These are phyloP conservation scores for Stichopus horrens DNA, from an alignment of 53 echinoderm and acorn worm species.

Conservation along the genomic window DNA sequence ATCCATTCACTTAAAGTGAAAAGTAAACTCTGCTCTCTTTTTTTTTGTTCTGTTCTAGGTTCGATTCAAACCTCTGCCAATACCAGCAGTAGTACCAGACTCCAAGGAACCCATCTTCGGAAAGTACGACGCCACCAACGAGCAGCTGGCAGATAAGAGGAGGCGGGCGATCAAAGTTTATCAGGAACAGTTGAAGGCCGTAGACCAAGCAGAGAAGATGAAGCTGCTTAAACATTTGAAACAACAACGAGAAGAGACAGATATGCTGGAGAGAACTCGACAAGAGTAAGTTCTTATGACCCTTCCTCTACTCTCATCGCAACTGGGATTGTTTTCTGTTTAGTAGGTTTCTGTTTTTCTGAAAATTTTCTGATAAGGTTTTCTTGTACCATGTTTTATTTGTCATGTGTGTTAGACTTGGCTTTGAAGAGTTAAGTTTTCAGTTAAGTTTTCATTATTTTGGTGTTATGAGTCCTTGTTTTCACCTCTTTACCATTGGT, in stretches of 20 bases:
- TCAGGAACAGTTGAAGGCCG: conserved; percentile 76
- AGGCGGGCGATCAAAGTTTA: conserved; percentile 86
- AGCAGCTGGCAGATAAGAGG: conserved; percentile 92
- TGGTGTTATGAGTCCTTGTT: no score
- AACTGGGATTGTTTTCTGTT: no score
- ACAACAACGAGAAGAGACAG: conserved; percentile 78
- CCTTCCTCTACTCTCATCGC: no score
- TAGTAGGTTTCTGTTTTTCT: no score
- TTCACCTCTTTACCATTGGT: no score
- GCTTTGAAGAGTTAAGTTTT: no score
- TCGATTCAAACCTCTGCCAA: conserved; percentile 95
- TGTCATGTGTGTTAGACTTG: no score
- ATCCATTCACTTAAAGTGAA: no score
- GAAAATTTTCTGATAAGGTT: no score
- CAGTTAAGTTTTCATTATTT: no score
- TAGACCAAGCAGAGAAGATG: conserved; percentile 66
- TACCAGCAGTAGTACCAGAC: conserved; percentile 88
- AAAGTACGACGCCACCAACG: conserved; percentile 93
- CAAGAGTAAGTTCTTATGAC: conserved; percentile 70
- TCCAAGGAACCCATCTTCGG: conserved; percentile 96
- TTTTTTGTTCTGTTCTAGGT: conserved; percentile 57
- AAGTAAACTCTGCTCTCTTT: background rate
- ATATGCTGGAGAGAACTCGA: conserved; percentile 80
- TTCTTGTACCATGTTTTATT: no score
- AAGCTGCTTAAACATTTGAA: conserved; percentile 78